Conservation (phyloP, 2,797 vertebrate species). For the Malurus splendens region DNA sequence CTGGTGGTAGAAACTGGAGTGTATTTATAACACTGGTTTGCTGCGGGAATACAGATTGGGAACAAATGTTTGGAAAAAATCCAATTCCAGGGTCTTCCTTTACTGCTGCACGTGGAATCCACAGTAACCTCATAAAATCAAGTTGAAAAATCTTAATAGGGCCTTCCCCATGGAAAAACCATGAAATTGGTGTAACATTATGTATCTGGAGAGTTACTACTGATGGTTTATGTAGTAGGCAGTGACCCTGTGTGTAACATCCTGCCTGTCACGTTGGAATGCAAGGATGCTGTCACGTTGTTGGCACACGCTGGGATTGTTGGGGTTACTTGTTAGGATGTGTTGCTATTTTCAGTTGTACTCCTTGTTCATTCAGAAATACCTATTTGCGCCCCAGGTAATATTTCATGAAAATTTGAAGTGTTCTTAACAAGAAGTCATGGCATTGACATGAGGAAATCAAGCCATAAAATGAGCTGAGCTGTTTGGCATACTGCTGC, state of each 20-base stretch:
- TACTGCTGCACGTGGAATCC: not conserved
- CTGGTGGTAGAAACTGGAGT: not conserved
- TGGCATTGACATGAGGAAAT: not conserved
- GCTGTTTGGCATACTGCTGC: not conserved
- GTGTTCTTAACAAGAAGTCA: not conserved
- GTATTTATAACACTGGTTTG: constrained; percentile 39
- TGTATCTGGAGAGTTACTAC: not conserved
- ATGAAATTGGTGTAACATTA: not conserved
- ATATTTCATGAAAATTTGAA: not conserved
- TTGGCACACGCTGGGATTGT: accelerated
- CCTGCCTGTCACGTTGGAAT: not conserved
- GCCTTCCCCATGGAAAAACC: not conserved
- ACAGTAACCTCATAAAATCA: not conserved
- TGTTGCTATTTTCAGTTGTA: not conserved
- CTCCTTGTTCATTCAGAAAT: not conserved
- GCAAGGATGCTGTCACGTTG: not conserved
- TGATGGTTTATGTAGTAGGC: not conserved
- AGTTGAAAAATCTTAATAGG: not conserved
- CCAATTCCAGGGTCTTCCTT: constrained; percentile 21
- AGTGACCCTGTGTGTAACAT: not conserved
- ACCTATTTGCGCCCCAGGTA: not conserved
- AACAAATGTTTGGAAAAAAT: constrained; percentile 42
- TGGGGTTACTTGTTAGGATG: not conserved
- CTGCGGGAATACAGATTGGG: not conserved
- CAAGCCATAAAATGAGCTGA: not conserved